These are phyloP conservation scores for Lycaon pictus DNA, from an alignment of 2,113 vertebrate genomes.

Conservation along the genomic window DNA sequence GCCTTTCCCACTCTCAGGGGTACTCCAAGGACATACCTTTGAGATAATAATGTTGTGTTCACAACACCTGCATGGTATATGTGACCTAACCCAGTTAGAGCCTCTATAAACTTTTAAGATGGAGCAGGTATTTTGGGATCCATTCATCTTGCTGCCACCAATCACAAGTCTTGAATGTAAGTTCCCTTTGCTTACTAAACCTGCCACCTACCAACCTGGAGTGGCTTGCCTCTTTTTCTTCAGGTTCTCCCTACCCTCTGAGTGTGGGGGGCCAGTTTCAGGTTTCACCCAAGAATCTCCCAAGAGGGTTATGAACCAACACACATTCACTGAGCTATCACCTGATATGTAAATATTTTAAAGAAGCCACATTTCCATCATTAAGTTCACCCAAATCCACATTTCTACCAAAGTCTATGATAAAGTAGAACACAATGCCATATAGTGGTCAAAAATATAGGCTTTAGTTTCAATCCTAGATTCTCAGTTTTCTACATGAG, in stretches of 20 bases:
- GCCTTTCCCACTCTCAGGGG: neutral
- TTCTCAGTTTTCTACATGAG: neutral
- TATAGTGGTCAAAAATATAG: neutral
- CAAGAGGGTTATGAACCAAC: neutral
- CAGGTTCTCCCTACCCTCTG: neutral
- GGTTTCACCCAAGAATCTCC: neutral
- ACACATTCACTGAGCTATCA: neutral
- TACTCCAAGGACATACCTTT: neutral
- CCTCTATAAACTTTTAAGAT: neutral
- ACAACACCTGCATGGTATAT: neutral
- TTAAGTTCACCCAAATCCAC: neutral
- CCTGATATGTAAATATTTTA: neutral
- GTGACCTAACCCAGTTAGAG: neutral
- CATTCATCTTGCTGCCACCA: neutral
- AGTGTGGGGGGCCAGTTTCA: neutral
- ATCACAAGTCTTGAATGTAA: neutral
- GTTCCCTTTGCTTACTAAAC: neutral
- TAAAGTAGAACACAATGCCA: neutral
- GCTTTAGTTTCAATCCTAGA: neutral
- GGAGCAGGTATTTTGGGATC: neutral
- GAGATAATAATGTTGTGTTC: neutral
- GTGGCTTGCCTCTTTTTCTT: neutral
- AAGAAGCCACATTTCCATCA: neutral
- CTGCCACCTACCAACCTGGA: neutral
- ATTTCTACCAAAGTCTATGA: neutral